Percentiles rank a stretch among this genome's conserved stretches.
These are phyloP conservation scores for Reinhardtius hippoglossoides DNA, from an alignment of 2,113 vertebrate genomes.

Conservation along the genomic window DNA sequence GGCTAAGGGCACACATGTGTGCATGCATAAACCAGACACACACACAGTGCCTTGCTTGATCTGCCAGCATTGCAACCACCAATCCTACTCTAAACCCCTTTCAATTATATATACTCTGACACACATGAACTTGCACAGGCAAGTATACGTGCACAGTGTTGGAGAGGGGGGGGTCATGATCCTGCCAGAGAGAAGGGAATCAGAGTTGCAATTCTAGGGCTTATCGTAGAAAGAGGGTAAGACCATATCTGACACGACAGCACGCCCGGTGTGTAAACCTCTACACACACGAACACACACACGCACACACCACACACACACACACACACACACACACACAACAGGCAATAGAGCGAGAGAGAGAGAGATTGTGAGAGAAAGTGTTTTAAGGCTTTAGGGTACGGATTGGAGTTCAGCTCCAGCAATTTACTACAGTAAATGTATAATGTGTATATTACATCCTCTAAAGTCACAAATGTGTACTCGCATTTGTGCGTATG, in stretches of 20 bases:
- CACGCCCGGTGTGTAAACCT: conserved; percentile 67
- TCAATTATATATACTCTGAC: conserved; percentile 56
- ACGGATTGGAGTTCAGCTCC: not conserved
- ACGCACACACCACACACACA: conserved; percentile 14
- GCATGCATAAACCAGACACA: conserved; percentile 17
- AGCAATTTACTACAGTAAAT: not conserved
- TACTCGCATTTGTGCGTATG: not conserved
- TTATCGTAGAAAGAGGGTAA: conserved; percentile 79
- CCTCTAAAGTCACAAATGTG: not conserved
- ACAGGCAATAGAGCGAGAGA: not conserved
- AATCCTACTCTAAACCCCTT: conserved; percentile 69
- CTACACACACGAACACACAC: conserved; percentile 21
- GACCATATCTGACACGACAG: conserved; percentile 76
- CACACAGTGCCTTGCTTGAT: conserved; percentile 43
- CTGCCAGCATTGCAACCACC: conserved; percentile 51
- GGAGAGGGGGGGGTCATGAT: conserved; percentile 64
- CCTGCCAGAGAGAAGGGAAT: conserved; percentile 73
- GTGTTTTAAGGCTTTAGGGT: not conserved
- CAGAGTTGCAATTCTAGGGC: conserved; percentile 75
- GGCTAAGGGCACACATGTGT: conserved; percentile 11
- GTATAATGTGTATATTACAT: not conserved
- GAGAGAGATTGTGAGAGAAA: too few species aligned
- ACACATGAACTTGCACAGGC: conserved; percentile 31
- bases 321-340: conserved; percentile 8
- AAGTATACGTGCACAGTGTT: conserved; percentile 23